Evolutionary conservation across 1,140 invertebrate species (phyloP), one percentile per base, ranked within the genome.

Genomic region (Hypsibius dujardini): DNA sequence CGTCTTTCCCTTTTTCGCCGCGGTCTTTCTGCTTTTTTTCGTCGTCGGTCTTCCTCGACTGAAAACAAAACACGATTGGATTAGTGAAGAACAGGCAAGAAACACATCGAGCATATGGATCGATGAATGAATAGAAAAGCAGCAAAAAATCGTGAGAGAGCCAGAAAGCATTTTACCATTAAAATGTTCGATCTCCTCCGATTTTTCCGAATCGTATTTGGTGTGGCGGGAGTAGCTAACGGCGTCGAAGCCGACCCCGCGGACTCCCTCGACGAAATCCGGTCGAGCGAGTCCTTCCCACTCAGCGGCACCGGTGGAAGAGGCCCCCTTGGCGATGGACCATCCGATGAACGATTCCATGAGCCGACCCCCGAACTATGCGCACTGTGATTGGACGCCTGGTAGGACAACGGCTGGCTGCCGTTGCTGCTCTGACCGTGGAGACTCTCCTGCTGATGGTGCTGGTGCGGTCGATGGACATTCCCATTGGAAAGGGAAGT

Each of bases 141-240:
- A n/a, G n/a, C n/a, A n/a, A n/a, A n/a, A n/a, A n/a, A n/a, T n/a
- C n/a, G n/a, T n/a, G n/a, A n/a, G n/a, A n/a, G n/a, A n/a, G n/a
- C n/a, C n/a, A n/a, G n/a, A n/a, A n/a, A n/a, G n/a, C n/a, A n/a
- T n/a, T n/a, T n/a, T n/a, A 80, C 79, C 75, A 79, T 80, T 76
- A 97, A 96, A 60, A 96, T 84, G 83, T 96, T 96, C 1, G 92
- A 95, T 79, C 92, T 86, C 79, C 93, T 82, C 73, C 92, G 81
- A 75, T 89, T 92, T 81, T 96, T 97, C 70, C 90, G 82, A 72
- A 80, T 87, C 1, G 89, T 90, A 1, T 88, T 92, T 0, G 90
- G 90, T 1, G 90, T 94, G 0, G 88, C 62, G 12, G 62, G 62
- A n/a, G 50, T 56, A n/a, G 50, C n/a, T n/a, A 56, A 56, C n/a